These are phyloP conservation scores for Allygus modestus DNA, from an alignment of 2,888 invertebrate species.

Conservation along the genomic window DNA sequence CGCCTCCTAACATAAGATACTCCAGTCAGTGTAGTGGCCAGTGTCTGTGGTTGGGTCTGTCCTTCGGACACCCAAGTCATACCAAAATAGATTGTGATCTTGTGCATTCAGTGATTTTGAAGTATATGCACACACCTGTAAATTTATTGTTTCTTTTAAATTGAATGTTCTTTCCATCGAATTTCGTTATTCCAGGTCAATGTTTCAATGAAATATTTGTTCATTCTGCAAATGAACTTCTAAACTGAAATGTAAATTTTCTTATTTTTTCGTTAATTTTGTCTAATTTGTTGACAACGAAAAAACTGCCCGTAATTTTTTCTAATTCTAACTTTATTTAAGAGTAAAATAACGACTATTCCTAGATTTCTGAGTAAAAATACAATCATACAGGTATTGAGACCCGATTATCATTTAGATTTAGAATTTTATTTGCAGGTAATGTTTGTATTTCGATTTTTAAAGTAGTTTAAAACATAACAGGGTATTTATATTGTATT, in stretches of 20 bases:
- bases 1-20: conserved; percentile 50
- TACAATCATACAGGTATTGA: too few species aligned
- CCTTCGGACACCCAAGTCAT: conserved; percentile 48
- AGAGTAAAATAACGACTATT: too few species aligned
- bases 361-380: too few species aligned
- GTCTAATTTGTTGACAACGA: not conserved
- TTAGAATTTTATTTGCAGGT: conserved; percentile 68
- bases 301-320: not conserved
- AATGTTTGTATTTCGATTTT: conserved; percentile 27
- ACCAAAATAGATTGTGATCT: conserved; percentile 58
- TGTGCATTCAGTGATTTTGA: conserved; percentile 50
- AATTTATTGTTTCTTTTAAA: conserved; percentile 17
- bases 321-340: too few species aligned
- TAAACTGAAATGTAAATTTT: conserved; percentile 65
- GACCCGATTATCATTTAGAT: not conserved
- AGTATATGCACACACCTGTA: conserved; percentile 54
- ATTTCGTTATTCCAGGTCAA: conserved; percentile 25
- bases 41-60: conserved; percentile 38
- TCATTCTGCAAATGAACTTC: conserved; percentile 67
- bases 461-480: conserved; percentile 33
- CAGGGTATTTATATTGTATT: conserved; percentile 56
- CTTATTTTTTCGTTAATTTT: not conserved
- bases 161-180: not conserved
- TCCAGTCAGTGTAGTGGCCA: conserved; percentile 28
- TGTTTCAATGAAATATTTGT: conserved; percentile 50